Base-by-base conservation (phyloP, 2,113 vertebrate genomes). In the Gallinago undulata region DNA sequence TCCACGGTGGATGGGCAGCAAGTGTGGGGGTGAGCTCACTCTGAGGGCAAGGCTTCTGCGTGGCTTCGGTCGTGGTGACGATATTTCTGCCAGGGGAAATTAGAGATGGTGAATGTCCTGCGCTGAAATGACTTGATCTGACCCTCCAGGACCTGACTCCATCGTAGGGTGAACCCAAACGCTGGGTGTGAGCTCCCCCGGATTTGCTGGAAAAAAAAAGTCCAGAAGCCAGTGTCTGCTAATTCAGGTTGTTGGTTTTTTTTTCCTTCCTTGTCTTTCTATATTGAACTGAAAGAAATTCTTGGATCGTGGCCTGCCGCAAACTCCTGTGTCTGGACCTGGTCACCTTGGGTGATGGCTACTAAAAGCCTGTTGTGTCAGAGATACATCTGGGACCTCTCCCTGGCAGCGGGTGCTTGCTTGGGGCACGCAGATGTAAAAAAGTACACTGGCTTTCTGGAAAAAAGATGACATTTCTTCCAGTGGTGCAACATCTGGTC, bases 401-500 rank as follows among this genome's bases (percentile, higher is more conserved):
- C 5, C 9, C 4, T 3, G 4, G 28, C 19, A 50, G 8, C 1
- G 0, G 0, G 15, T 75, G 57, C 27, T 86, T 37, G 6, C 23
- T 48, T 90, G 88, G 19, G 43, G 24, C 51, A 33, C 0, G 0
- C 51, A 87, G 60, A 53, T 56, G 10, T 82, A 47, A 94, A 47
- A 47, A 94, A 79, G 7, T 59, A 37, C 22, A 9, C 22, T 51
- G 72, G 13, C 48, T 92, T 94, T 92, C 51, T 95, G 86, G 57
- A 78, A 87, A 83, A 55, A 87, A 57, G 30, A 39, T 50, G 39
- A 45, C 41, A 56, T 69, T 95, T 89, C 79, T 92, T 30, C 70
- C 59, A 47, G 41, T 25, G 73, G 28, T 86, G 21, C 48, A 89
- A 87, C 84, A 91, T 94, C 94, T 96, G 94, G 59, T 93, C 81